These are phyloP conservation scores for Austrolebias charrua DNA, from an alignment of 2,797 vertebrate genomes.

Conservation along the genomic window DNA sequence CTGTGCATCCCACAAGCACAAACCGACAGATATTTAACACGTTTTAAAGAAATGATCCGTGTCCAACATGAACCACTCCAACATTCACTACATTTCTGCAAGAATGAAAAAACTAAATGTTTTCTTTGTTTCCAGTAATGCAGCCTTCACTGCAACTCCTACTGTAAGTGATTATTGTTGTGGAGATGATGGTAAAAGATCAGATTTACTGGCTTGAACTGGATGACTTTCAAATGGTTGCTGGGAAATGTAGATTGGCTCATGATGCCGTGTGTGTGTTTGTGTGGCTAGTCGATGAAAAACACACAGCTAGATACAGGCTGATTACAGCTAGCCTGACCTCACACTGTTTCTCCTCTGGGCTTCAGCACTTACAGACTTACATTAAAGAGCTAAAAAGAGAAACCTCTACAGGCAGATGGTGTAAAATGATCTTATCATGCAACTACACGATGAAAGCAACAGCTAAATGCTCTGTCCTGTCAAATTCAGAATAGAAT, in stretches of 20 bases:
- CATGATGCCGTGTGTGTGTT: background rate
- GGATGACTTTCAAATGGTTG: constrained; percentile 4
- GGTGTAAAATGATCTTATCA: no score
- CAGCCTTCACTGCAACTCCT: background rate
- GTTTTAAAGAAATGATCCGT: background rate
- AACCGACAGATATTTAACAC: no score
- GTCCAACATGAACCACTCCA: background rate
- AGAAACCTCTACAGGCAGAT: constrained; percentile 12
- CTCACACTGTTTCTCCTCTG: constrained; percentile 36
- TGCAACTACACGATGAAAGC: background rate
- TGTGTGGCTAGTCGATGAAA: constrained; percentile 17
- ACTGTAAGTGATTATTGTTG: constrained; percentile 12
- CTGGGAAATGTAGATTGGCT: constrained; percentile 5
- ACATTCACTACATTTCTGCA: constrained; percentile 8
- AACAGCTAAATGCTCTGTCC: background rate
- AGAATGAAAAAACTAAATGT: constrained; percentile 30
- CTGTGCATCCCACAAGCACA: no score
- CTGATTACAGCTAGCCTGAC: constrained; percentile 38
- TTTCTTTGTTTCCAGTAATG: constrained; percentile 9
- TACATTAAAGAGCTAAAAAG: constrained; percentile 7
- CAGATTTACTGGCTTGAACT: constrained; percentile 13
- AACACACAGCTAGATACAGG: constrained; percentile 49
- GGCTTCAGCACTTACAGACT: constrained; percentile 22
- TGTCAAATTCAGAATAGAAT: background rate
- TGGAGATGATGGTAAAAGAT: constrained; percentile 5